Evolutionary conservation across 1,140 invertebrate species (phyloP).

Genomic region (Ostrea denselamellosa): DNA sequence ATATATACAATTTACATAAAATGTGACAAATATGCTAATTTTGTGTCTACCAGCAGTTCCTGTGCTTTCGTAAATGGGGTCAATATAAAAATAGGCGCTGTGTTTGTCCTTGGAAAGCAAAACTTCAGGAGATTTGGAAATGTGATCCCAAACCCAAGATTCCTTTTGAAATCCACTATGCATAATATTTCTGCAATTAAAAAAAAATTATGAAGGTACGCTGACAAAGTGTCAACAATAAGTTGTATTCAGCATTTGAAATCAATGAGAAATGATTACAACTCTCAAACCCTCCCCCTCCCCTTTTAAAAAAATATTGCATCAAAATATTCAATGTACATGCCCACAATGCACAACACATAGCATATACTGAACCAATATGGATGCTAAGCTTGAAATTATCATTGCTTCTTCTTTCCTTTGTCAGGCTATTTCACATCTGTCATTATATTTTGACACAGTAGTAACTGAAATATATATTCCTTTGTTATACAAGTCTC

Average conservation of each 20-base stretch:
- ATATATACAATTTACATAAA: neutral
- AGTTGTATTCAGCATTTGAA: too few species aligned
- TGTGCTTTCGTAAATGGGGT: constrained; percentile 67
- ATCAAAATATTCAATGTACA: too few species aligned
- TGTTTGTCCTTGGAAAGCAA: constrained; percentile 62
- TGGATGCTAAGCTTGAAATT: too few species aligned
- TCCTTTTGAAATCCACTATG: constrained; percentile 56
- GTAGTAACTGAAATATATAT: too few species aligned
- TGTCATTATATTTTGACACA: too few species aligned
- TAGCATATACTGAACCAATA: too few species aligned
- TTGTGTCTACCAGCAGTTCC: constrained; percentile 68
- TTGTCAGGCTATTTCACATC: too few species aligned
- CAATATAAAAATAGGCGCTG: constrained; percentile 69
- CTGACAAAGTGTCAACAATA: too few species aligned
- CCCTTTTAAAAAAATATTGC: too few species aligned
- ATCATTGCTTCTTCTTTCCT: too few species aligned
- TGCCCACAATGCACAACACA: too few species aligned
- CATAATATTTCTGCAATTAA: neutral
- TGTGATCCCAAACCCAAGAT: constrained; percentile 71
- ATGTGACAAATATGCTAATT: neutral
- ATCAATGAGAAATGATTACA: neutral
- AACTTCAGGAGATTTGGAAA: constrained; percentile 65
- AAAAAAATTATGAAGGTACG: neutral
- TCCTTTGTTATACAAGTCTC: too few species aligned
- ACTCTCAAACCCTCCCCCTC: neutral